Evolutionary conservation across 2,888 invertebrate genomes (phyloP).

Genomic region (Dynastes hyllus): DNA sequence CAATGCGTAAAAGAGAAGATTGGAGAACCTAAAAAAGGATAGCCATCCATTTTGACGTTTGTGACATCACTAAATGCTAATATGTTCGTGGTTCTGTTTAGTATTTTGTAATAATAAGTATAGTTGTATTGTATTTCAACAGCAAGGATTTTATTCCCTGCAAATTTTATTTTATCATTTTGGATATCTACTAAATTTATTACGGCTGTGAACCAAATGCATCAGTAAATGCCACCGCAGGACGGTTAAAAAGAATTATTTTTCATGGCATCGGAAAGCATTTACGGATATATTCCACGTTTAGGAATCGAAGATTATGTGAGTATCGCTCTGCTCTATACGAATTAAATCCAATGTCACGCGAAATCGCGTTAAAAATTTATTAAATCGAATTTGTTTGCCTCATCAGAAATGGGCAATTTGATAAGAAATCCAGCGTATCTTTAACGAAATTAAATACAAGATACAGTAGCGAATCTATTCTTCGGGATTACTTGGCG

Average conservation of each 20-base stretch:
- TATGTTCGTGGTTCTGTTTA: constrained; percentile 46
- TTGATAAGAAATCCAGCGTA: neutral
- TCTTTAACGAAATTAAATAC: neutral
- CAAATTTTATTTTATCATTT: constrained; percentile 19
- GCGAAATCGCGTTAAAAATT: constrained; percentile 9
- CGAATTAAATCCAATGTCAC: constrained; percentile 52
- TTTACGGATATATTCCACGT: constrained; percentile 69
- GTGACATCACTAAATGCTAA: constrained; percentile 47
- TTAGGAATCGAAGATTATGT: constrained; percentile 69
- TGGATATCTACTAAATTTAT: constrained; percentile 28
- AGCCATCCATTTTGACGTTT: constrained; percentile 48
- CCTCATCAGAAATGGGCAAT: too few relatives aligned
- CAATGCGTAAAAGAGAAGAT: too few relatives aligned
- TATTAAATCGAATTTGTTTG: neutral
- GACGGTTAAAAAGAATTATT: constrained; percentile 40
- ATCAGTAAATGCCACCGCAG: constrained; percentile 49
- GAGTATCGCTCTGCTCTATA: constrained; percentile 59
- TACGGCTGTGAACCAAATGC: constrained; percentile 52
- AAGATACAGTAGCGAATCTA: neutral
- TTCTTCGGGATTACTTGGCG: neutral
- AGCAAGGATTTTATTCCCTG: constrained; percentile 6
- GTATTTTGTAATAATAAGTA: constrained; percentile 20
- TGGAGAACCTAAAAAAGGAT: constrained; percentile 8
- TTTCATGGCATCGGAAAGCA: constrained; percentile 70
- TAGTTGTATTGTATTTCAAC: neutral